Percentiles rank a stretch among this genome's conserved stretches.
phyloP scores from a whole-genome alignment of 2,888 invertebrate species.

The Rhodophaea formosa region DNA sequence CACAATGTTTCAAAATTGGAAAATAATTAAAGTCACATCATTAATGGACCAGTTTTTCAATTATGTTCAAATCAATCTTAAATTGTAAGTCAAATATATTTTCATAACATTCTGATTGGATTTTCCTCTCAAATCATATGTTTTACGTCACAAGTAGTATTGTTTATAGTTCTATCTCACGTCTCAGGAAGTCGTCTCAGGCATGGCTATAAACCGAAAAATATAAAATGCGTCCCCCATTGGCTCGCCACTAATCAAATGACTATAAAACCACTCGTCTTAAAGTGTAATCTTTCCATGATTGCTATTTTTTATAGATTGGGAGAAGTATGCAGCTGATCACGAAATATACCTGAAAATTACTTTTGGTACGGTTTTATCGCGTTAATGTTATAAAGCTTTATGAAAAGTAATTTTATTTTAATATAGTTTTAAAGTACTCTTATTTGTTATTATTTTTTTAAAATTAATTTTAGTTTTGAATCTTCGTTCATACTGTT shows the following conservation, averaged over 20 bases:
- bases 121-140: neutral
- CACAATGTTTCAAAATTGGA: no score
- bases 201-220: neutral
- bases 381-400: no score
- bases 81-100: neutral
- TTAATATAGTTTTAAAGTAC: no score
- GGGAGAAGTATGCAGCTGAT: neutral
- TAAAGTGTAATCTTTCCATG: neutral
- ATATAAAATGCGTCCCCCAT: neutral
- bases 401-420: no score
- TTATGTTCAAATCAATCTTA: no score
- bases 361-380: no score
- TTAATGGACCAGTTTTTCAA: no score
- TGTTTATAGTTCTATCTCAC: constrained; percentile 3
- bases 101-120: neutral
- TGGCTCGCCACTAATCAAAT: constrained; percentile 5
- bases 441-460: no score
- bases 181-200: constrained; percentile 1
- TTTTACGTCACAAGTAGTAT: neutral
- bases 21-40: no score
- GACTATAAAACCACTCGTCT: neutral
- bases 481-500: no score
- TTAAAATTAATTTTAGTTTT: no score
- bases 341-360: no score
- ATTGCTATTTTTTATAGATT: neutral